Evolutionary conservation across 2,888 invertebrate species (phyloP).

Genomic region (Dynastes hyllus): DNA sequence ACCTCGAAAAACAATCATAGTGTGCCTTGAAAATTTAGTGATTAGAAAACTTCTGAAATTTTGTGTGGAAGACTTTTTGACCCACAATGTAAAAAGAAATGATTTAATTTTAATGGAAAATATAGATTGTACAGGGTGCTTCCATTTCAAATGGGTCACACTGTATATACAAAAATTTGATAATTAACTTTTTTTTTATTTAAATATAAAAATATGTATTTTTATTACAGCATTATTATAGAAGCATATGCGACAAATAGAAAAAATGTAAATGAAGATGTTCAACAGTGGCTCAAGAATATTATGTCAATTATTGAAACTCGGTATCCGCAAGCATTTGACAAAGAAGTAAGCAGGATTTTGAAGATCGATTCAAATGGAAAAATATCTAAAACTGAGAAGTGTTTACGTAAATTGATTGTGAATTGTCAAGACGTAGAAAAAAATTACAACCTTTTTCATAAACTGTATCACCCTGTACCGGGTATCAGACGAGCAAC

Average conservation of each 20-base stretch:
- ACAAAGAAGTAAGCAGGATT: slow-evolving; percentile 77
- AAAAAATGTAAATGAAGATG: slow-evolving; percentile 57
- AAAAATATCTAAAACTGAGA: slow-evolving; percentile 54
- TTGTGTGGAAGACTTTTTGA: too few species aligned
- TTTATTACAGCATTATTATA: slow-evolving; percentile 63
- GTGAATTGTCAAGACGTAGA: slow-evolving; percentile 58
- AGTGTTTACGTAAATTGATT: slow-evolving; percentile 63
- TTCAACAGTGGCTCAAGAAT: slow-evolving; percentile 63
- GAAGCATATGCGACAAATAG: slow-evolving; percentile 60
- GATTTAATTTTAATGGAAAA: too few species aligned
- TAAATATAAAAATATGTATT: slow-evolving; percentile 13
- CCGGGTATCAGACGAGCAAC: slow-evolving; percentile 79
- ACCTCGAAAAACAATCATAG: too few species aligned
- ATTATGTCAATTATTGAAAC: slow-evolving; percentile 78
- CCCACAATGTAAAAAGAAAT: too few species aligned
- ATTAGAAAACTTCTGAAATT: too few species aligned
- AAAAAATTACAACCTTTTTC: slow-evolving; percentile 73
- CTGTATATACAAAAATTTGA: too few species aligned
- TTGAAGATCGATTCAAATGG: slow-evolving; percentile 64
- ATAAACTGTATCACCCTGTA: slow-evolving; percentile 83
- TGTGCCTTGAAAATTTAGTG: too few species aligned
- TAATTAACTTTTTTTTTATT: not conserved
- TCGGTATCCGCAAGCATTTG: slow-evolving; percentile 83
- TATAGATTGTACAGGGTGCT: too few species aligned
- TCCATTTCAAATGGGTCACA: too few species aligned